Evolutionary conservation across 2,888 invertebrate genomes (phyloP).

Genomic region (Antitype chi): DNA sequence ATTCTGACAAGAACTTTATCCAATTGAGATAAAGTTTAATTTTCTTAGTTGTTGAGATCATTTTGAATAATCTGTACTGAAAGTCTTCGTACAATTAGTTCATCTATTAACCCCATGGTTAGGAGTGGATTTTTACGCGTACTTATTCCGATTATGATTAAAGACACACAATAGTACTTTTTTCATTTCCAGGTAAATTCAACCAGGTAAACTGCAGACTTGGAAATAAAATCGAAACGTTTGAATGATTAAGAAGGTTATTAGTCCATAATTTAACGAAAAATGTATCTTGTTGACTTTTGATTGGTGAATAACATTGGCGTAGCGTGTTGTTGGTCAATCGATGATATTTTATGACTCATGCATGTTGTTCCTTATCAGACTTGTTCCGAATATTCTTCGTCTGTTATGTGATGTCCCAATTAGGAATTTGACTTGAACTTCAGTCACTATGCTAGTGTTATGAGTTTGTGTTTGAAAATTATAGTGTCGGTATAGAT

Average conservation of each 20-base stretch:
- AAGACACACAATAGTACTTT: neutral
- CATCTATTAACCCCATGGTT: neutral
- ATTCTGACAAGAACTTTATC: no score
- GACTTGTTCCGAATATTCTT: conserved; percentile 14
- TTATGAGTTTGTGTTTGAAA: neutral
- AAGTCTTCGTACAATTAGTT: neutral
- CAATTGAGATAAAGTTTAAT: no score
- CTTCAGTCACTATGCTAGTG: neutral
- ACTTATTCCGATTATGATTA: neutral
- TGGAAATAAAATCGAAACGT: conserved; percentile 42
- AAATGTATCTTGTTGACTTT: conserved; percentile 42
- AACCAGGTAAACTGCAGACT: conserved; percentile 13
- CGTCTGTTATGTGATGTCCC: conserved; percentile 5
- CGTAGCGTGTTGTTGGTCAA: conserved; percentile 41
- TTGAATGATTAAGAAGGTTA: conserved; percentile 51
- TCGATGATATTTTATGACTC: conserved; percentile 38
- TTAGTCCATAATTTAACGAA: conserved; percentile 42
- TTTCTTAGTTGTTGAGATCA: no score
- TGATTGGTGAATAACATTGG: conserved; percentile 31
- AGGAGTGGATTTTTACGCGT: neutral
- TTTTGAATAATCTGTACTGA: no score
- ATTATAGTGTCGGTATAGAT: neutral
- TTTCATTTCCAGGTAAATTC: conserved; percentile 2
- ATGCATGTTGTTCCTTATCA: conserved; percentile 13
- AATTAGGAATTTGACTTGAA: neutral